phyloP scores from a whole-genome alignment of 2,113 vertebrate species.

The Pituophis catenifer region DNA sequence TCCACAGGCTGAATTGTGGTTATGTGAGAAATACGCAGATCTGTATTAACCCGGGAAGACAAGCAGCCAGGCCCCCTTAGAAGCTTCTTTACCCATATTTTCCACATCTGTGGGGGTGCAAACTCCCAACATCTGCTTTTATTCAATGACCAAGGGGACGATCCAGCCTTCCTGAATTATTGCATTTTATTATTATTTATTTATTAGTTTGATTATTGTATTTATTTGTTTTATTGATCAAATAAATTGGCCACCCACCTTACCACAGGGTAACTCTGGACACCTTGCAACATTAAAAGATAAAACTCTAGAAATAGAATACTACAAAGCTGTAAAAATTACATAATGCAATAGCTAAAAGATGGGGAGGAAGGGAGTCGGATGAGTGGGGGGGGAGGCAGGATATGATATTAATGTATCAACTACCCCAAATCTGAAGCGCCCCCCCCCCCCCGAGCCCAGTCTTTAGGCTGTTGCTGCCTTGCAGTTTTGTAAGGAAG shows the following conservation, averaged over 20 bases:
- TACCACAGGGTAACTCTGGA: background rate
- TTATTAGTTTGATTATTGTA: background rate
- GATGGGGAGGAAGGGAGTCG: background rate
- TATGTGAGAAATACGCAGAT: conserved; percentile 58
- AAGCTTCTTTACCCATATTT: background rate
- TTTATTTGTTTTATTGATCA: background rate
- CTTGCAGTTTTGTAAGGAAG: background rate
- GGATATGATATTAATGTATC: background rate
- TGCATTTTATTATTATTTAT: background rate
- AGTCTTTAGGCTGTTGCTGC: background rate
- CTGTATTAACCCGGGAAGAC: conserved; percentile 50
- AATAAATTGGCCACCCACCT: background rate
- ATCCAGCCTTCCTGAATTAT: background rate
- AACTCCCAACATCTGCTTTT: background rate
- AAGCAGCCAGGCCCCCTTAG: conserved; percentile 7
- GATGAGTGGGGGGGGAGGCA: no score
- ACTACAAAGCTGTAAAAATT: background rate
- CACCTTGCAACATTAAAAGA: background rate
- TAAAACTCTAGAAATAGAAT: background rate
- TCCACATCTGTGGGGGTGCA: background rate
- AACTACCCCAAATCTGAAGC: background rate
- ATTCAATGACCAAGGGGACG: background rate
- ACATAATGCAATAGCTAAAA: background rate
- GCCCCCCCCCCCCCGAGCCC: background rate
- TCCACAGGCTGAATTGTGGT: conserved; percentile 52